Evolutionary conservation across 2,888 invertebrate genomes (phyloP).

Genomic region (Cryptosula pallasiana): DNA sequence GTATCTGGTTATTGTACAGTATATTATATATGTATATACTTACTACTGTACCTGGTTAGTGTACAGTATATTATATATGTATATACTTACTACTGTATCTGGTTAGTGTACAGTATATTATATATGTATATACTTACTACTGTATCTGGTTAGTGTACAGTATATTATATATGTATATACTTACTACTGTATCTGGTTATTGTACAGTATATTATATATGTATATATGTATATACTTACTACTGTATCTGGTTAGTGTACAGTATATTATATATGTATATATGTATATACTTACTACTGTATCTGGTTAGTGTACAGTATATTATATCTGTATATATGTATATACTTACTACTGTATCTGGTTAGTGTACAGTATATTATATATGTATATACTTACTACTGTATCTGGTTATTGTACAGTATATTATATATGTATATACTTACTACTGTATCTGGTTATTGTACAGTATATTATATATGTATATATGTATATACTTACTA

Average conservation of each 20-base stretch:
- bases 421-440: not conserved
- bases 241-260: not conserved
- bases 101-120: not conserved
- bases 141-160: not conserved
- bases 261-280: not conserved
- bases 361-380: too few relatives aligned
- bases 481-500: not conserved
- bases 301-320: not conserved
- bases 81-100: not conserved
- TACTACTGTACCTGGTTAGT: not conserved
- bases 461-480: too few relatives aligned
- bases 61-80: too few relatives aligned
- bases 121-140: not conserved
- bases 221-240: too few relatives aligned
- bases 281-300: not conserved
- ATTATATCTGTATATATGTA: not conserved
- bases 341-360: not conserved
- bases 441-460: not conserved
- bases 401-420: not conserved
- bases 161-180: not conserved
- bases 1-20: not conserved
- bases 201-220: not conserved
- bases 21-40: not conserved
- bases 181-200: not conserved
- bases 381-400: not conserved